Percentiles rank a stretch among this genome's conserved stretches.
Evolutionary conservation across 2,888 invertebrate species (phyloP).

Genomic region (Buathra laborator): DNA sequence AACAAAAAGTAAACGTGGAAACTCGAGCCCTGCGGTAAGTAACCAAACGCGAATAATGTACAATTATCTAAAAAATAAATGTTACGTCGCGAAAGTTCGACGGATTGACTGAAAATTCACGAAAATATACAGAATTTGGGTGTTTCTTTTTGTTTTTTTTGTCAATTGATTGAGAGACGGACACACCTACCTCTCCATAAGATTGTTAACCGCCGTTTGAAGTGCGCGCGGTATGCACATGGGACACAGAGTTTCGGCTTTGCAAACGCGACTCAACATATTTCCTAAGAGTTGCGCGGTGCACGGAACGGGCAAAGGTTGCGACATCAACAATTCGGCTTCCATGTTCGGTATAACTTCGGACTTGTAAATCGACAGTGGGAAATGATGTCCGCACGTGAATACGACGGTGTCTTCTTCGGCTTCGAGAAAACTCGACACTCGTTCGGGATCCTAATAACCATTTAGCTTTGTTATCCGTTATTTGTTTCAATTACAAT

Average conservation of each 20-base stretch:
- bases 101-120: slow-evolving; percentile 23
- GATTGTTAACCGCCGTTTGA: slow-evolving; percentile 75
- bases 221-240: slow-evolving; percentile 81
- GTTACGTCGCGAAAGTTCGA: slow-evolving; percentile 42
- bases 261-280: slow-evolving; percentile 75
- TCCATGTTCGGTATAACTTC: slow-evolving; percentile 82
- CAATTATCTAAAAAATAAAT: slow-evolving; percentile 42
- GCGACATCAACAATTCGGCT: slow-evolving; percentile 80
- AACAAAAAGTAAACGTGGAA: slow-evolving; percentile 15
- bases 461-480: slow-evolving; percentile 7
- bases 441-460: slow-evolving; percentile 76
- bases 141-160: not conserved
- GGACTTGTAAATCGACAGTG: slow-evolving; percentile 78
- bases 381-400: slow-evolving; percentile 83
- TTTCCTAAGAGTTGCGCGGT: slow-evolving; percentile 82
- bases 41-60: slow-evolving; percentile 50
- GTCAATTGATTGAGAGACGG: not conserved
- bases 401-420: slow-evolving; percentile 82
- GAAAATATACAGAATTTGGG: not conserved
- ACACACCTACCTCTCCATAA: slow-evolving; percentile 67
- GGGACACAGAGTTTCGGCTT: slow-evolving; percentile 82
- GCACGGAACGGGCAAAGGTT: slow-evolving; percentile 80
- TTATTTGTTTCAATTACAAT: not conserved
- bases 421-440: slow-evolving; percentile 78
- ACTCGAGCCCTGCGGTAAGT: slow-evolving; percentile 33